Percentiles rank a stretch among this genome's conserved stretches.
phyloP scores from a whole-genome alignment of 2,113 vertebrate species.

The Cyprinus carpio region DNA sequence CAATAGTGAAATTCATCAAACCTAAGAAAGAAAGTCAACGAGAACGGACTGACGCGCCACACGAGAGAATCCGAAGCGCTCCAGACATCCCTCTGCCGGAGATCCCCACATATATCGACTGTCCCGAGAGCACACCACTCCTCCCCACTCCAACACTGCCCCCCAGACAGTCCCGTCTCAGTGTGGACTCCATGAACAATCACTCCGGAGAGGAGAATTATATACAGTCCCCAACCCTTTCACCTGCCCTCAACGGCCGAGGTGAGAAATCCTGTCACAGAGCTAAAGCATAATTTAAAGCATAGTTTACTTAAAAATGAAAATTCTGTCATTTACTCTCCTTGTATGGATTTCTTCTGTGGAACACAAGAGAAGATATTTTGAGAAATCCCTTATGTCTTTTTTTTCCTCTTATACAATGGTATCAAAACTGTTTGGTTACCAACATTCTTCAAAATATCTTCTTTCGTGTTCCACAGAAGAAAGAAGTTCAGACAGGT shows the following conservation, averaged over 20 bases:
- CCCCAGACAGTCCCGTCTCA: constrained; percentile 69
- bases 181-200: constrained; percentile 59
- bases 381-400: background rate
- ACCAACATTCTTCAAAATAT: background rate
- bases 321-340: background rate
- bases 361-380: background rate
- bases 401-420: too few relatives aligned
- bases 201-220: constrained; percentile 69
- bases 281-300: background rate
- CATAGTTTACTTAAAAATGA: too few relatives aligned
- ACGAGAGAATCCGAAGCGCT: constrained; percentile 69
- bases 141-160: constrained; percentile 63
- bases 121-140: constrained; percentile 56
- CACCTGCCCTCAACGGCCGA: constrained; percentile 51
- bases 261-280: constrained; percentile 56
- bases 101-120: constrained; percentile 45
- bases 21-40: constrained; percentile 87
- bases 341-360: background rate
- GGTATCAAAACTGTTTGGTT: background rate
- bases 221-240: constrained; percentile 63
- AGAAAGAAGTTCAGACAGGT: too few relatives aligned
- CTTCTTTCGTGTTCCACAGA: background rate
- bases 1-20: constrained; percentile 91
- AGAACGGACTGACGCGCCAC: constrained; percentile 71
- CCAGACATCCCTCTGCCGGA: constrained; percentile 72